Evolutionary conservation across 2,797 vertebrate genomes (phyloP).

Genomic region (Parauchenoglanis punctatus): DNA sequence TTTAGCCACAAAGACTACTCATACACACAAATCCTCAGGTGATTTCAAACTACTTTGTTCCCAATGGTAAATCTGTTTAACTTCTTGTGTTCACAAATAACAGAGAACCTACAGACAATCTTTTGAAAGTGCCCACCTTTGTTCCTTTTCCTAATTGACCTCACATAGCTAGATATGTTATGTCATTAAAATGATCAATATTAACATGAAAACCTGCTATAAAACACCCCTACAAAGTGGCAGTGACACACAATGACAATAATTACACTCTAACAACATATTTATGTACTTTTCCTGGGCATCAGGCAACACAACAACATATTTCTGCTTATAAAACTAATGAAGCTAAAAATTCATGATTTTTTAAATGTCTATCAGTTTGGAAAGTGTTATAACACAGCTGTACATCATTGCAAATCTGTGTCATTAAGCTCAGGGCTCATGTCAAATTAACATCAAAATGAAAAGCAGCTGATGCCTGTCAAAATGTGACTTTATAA

Average conservation of each 20-base stretch:
- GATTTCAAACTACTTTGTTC: neutral
- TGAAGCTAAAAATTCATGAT: neutral
- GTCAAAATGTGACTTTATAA: neutral
- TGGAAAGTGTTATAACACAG: neutral
- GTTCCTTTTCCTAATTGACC: neutral
- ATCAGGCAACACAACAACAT: neutral
- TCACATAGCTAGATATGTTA: neutral
- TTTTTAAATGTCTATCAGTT: neutral
- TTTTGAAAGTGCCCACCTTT: neutral
- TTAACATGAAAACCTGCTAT: neutral
- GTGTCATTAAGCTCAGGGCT: neutral
- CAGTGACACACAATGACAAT: neutral
- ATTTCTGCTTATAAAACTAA: neutral
- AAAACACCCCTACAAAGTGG: neutral
- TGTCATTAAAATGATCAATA: neutral
- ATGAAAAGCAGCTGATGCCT: neutral
- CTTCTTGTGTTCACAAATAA: neutral
- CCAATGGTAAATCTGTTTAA: neutral
- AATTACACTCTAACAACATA: neutral
- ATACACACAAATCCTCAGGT: constrained; percentile 40
- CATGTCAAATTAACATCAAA: neutral
- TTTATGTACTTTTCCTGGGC: neutral
- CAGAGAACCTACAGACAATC: neutral
- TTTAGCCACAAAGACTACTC: constrained; percentile 13
- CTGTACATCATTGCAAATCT: neutral